Conservation (phyloP, 2,113 vertebrate species). For the Serilophus lunatus region DNA sequence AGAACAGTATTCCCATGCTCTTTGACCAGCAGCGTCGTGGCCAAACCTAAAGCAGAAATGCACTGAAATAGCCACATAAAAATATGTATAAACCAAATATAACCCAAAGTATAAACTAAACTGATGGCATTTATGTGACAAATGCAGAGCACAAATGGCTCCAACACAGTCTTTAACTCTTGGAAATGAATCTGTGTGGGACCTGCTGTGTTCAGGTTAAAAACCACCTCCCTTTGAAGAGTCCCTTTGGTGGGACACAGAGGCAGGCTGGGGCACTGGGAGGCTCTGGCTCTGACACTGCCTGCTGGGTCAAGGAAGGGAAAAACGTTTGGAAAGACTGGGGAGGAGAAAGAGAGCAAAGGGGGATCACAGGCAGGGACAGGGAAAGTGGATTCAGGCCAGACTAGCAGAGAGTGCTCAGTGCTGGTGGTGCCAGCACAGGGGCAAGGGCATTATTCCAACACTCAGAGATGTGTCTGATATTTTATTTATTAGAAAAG, state of each 20-base stretch:
- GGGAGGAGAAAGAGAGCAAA: background rate
- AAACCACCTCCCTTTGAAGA: background rate
- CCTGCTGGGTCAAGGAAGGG: background rate
- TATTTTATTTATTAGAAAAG: background rate
- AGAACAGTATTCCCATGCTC: background rate
- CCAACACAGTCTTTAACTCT: background rate
- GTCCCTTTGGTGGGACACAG: background rate
- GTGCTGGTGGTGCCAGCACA: rapidly evolving
- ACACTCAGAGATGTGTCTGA: background rate
- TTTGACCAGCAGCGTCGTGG: background rate
- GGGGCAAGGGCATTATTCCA: rapidly evolving
- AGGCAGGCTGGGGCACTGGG: background rate
- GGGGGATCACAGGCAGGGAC: too few relatives aligned
- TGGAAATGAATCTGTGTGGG: background rate
- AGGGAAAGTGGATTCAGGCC: rapidly evolving
- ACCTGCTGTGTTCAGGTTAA: constrained; percentile 36
- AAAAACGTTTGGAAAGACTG: background rate
- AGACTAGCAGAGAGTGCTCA: background rate
- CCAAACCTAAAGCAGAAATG: background rate
- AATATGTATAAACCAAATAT: background rate
- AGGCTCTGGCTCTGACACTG: background rate
- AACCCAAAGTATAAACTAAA: background rate
- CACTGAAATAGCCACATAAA: background rate
- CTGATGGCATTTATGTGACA: constrained; percentile 28
- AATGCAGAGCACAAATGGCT: constrained; percentile 14